Conservation (phyloP, 1,140 invertebrate genomes). For the Temnothorax longispinosus region DNA sequence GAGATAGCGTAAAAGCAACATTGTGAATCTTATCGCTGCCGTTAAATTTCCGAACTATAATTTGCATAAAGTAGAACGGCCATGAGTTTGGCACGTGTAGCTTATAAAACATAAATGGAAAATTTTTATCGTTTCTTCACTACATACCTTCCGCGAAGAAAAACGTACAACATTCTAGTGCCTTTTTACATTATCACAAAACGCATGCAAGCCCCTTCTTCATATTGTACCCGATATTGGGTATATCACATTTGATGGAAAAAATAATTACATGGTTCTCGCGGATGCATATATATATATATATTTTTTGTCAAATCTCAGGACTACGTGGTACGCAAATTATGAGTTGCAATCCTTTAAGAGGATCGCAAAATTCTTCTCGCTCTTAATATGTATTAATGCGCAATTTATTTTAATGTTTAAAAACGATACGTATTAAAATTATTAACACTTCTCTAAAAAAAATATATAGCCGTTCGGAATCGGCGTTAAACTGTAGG, state of each 20-base stretch:
- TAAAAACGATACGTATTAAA: neutral
- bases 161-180: too few species aligned
- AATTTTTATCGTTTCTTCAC: neutral
- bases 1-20: conserved; percentile 59
- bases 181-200: neutral
- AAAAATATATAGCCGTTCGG: too few species aligned
- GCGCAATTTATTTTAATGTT: neutral
- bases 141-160: neutral
- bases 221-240: neutral
- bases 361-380: neutral
- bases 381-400: neutral
- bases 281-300: neutral
- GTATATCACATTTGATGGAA: neutral
- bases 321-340: neutral
- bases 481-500: too few species aligned
- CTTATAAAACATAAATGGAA: conserved; percentile 14
- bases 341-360: neutral
- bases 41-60: conserved; percentile 42
- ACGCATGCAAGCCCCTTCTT: neutral
- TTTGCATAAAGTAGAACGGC: conserved; percentile 44
- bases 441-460: neutral
- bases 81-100: conserved; percentile 23
- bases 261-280: neutral
- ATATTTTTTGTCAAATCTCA: neutral
- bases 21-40: conserved; percentile 44